A percentile compares a stretch with the other conserved stretches of the same genome.
Evolutionary conservation across 2,113 vertebrate species (phyloP).

Genomic region (Diadophis punctatus): DNA sequence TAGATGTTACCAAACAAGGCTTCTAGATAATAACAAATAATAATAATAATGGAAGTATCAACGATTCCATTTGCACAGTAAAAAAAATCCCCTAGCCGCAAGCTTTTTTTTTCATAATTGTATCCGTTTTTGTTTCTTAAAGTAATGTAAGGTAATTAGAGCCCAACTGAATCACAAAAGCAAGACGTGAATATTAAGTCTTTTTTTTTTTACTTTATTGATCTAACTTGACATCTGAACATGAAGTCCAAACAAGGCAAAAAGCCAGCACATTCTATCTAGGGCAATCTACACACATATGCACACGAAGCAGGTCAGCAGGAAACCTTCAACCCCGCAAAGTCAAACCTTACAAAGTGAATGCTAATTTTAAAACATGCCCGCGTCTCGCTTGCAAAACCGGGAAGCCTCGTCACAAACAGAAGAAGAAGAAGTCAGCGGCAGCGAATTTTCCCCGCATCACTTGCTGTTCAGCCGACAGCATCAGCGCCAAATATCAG

Average conservation of each 20-base stretch:
- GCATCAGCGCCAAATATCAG: background rate
- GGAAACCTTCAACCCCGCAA: slow-evolving; percentile 64
- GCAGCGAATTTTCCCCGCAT: slow-evolving; percentile 24
- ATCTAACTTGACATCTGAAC: slow-evolving; percentile 5
- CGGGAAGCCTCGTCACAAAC: slow-evolving; percentile 5
- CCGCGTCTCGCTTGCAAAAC: slow-evolving; percentile 31
- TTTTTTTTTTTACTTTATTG: background rate
- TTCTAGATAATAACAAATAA: slow-evolving; percentile 15
- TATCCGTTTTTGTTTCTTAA: background rate
- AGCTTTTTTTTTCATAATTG: background rate
- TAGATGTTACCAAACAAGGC: slow-evolving; percentile 40
- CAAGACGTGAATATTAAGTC: slow-evolving; percentile 18
- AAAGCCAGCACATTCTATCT: background rate
- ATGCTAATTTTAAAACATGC: slow-evolving; percentile 70
- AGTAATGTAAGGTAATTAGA: background rate
- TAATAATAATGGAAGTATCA: slow-evolving; percentile 33
- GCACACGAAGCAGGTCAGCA: slow-evolving; percentile 48
- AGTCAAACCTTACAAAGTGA: slow-evolving; percentile 60
- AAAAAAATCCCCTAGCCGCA: background rate
- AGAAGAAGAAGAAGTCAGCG: background rate
- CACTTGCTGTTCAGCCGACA: slow-evolving; percentile 2
- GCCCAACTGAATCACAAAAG: slow-evolving; percentile 58
- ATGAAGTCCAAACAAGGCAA: background rate
- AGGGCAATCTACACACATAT: background rate
- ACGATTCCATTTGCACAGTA: slow-evolving; percentile 28